phyloP scores from a whole-genome alignment of 2,797 vertebrate genomes.

The Lagodon rhomboides region DNA sequence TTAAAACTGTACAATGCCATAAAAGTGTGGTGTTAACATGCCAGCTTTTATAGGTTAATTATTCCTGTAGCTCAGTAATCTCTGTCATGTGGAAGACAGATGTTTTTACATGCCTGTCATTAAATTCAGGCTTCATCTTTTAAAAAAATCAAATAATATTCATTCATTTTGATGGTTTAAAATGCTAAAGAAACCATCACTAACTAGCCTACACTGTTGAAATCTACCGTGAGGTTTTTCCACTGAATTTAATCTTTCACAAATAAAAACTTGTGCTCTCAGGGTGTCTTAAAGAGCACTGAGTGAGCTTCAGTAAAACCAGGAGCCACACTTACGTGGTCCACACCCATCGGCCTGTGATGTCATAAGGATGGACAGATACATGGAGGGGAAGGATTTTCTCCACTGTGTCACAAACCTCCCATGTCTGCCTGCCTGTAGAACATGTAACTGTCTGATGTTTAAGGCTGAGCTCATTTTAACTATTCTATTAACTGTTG shows the following conservation, averaged over 20 bases:
- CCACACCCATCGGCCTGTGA: neutral
- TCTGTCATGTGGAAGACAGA: neutral
- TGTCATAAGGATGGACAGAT: neutral
- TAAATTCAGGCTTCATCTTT: neutral
- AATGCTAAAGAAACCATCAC: neutral
- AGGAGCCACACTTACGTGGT: neutral
- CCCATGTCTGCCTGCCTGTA: neutral
- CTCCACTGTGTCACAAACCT: neutral
- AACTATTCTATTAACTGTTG: neutral
- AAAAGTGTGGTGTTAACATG: neutral
- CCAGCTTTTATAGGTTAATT: slow-evolving; percentile 19
- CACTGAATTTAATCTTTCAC: neutral
- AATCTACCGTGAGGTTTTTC: neutral
- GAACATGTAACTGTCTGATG: neutral
- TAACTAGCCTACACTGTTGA: too few relatives aligned
- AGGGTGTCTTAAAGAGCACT: neutral
- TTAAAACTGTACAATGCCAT: neutral
- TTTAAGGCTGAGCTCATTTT: neutral
- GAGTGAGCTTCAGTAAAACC: neutral
- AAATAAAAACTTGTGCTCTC: neutral
- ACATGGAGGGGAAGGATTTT: neutral
- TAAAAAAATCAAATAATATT: too few relatives aligned
- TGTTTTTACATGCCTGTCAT: neutral
- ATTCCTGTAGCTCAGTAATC: neutral
- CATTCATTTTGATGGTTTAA: neutral